Base-by-base conservation (phyloP, 2,113 vertebrate genomes). In the Notechis scutatus region DNA sequence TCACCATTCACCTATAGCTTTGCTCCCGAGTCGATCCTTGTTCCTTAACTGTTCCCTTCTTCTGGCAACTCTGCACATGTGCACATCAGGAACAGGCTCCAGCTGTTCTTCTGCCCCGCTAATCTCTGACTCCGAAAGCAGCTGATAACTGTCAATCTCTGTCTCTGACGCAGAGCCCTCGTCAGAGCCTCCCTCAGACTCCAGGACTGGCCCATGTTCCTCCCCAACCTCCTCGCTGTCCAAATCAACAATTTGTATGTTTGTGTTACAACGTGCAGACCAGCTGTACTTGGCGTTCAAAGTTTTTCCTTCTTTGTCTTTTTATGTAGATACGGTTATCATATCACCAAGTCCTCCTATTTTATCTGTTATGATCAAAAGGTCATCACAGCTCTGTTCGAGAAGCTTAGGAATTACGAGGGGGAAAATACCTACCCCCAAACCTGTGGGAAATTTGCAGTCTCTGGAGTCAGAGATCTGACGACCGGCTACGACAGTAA, bases 321-420 rank as follows among this genome's bases (percentile, higher is more conserved):
- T 57, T n/a, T n/a, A 14, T 69, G 93, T 96, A 99, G 99, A 94
- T 99, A 99, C 0, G 99, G 99, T 88, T 99, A 99, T 96, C 99
- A 99, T 97, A 97, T 99, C 95, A 98, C 98, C 92, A 99, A 98
- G 96, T 98, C 99, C 96, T 99, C 99, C 0, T 99, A 99, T 97
- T 99, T 99, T 94, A 99, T 99, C 96, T 99, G 99, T 96, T 97
- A 99, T 0, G 98, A 99, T 95, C 98, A 98, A 97, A 96, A 96
- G 74, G 98, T 98, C 90, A 99, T 99, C 95, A 96, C 95, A 57
- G 95, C 96, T 74, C 95, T 99, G 95, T 99, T 99, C 94, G 98
- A 98, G 90, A 98, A 98, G 85, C 98, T 99, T 89, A 97, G 99
- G 91, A 99, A 98, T 97, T 98, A 98, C 42, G 94, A 97, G 15